Conservation (phyloP, 2,113 vertebrate species). For the Oophaga pumilio region DNA sequence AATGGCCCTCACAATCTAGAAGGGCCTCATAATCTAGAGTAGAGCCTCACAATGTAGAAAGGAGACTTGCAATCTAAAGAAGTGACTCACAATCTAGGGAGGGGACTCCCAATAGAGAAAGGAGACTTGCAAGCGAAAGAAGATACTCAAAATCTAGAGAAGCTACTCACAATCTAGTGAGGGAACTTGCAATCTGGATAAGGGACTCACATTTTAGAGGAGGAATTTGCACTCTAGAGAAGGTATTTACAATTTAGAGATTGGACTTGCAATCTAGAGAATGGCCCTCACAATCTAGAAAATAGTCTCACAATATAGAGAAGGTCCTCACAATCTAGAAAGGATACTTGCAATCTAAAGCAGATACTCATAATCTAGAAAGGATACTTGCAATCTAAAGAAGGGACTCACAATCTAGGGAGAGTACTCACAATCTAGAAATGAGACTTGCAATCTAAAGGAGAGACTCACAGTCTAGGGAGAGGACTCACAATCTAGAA, state of each 20-base stretch:
- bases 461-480: neutral
- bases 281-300: no score
- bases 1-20: neutral
- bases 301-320: no score
- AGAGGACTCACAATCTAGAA: neutral
- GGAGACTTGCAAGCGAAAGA: neutral
- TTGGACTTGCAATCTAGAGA: neutral
- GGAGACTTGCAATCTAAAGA: neutral
- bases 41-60: neutral
- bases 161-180: neutral
- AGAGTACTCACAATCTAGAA: neutral
- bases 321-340: no score
- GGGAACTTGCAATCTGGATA: neutral
- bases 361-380: no score
- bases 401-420: neutral
- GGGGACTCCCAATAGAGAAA: no score
- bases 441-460: neutral
- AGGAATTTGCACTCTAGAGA: neutral
- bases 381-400: no score
- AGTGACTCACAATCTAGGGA: neutral
- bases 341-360: no score
- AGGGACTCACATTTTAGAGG: neutral
- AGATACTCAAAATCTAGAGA: no score
- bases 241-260: neutral
- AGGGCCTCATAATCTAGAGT: neutral